Percentiles rank a stretch among this genome's conserved stretches.
Evolutionary conservation across 2,113 vertebrate species (phyloP).

Genomic region (Ranitomeya imitator): DNA sequence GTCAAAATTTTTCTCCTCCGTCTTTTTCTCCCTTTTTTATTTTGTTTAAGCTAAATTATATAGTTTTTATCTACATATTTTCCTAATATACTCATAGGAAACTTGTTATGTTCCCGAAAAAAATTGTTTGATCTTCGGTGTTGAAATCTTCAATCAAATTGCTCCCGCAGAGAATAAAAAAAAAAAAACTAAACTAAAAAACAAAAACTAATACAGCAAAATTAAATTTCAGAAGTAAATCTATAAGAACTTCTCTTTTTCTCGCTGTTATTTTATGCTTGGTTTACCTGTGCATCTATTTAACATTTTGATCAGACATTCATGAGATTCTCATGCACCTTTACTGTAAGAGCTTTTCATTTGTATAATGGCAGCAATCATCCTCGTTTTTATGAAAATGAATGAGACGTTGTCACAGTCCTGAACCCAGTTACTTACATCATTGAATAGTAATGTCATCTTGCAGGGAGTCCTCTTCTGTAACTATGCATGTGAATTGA

Average conservation of each 20-base stretch:
- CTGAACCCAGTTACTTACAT: not conserved
- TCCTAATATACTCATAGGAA: not conserved
- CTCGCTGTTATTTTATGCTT: not conserved
- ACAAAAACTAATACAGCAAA: slow-evolving; percentile 3
- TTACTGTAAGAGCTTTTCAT: not conserved
- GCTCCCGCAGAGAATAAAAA: not conserved
- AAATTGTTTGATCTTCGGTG: not conserved
- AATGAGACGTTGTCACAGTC: not conserved
- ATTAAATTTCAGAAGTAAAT: slow-evolving; percentile 3
- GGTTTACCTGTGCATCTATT: not conserved
- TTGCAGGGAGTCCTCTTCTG: not conserved
- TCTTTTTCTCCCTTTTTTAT: not conserved
- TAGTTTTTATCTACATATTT: not conserved
- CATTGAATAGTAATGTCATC: not conserved
- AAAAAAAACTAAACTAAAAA: not conserved
- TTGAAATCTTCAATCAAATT: slow-evolving; percentile 16
- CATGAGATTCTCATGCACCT: not conserved
- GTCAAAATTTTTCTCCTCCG: not conserved
- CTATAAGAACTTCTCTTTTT: not conserved
- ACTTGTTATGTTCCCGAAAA: not conserved
- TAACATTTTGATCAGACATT: not conserved
- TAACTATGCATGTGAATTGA: not conserved
- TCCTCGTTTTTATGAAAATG: slow-evolving; percentile 1
- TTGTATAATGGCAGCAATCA: slow-evolving; percentile 17
- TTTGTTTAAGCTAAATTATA: not conserved